These are phyloP conservation scores for Ecliptopera silaceata DNA, from an alignment of 2,888 invertebrate genomes.

Conservation along the genomic window DNA sequence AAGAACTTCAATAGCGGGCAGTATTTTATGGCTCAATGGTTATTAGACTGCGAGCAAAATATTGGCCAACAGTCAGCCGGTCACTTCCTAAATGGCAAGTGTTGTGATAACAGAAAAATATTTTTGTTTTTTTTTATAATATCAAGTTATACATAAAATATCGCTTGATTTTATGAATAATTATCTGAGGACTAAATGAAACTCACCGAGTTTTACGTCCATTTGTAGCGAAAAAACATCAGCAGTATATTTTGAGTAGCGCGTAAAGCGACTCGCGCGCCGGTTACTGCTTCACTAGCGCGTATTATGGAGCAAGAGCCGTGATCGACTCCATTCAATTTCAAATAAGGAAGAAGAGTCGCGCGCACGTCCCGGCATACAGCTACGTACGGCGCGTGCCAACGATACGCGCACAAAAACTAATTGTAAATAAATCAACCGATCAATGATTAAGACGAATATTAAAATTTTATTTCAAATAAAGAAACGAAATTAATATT, in stretches of 20 bases:
- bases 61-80: constrained; percentile 12
- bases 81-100: constrained; percentile 25
- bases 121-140: too few relatives aligned
- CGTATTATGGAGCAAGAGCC: constrained; percentile 76
- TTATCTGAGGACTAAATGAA: background rate
- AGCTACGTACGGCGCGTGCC: constrained; percentile 42
- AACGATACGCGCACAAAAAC: constrained; percentile 47
- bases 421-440: constrained; percentile 26
- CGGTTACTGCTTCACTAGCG: constrained; percentile 56
- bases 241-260: background rate
- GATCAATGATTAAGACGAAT: constrained; percentile 21
- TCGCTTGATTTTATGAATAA: background rate
- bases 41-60: constrained; percentile 20
- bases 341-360: constrained; percentile 74
- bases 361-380: constrained; percentile 68
- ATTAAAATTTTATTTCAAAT: background rate
- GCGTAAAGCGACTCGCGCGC: constrained; percentile 45
- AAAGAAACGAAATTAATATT: too few relatives aligned
- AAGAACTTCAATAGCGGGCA: constrained; percentile 30
- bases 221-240: constrained; percentile 28
- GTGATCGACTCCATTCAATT: constrained; percentile 77
- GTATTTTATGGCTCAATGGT: constrained; percentile 30
- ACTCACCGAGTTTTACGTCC: constrained; percentile 20
- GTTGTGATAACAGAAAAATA: constrained; percentile 14
- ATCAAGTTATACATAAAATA: too few relatives aligned